A percentile compares a stretch with the other conserved stretches of the same genome.
These are phyloP conservation scores for Lagenorhynchus albirostris DNA, from an alignment of 2,113 vertebrate species.

Conservation along the genomic window DNA sequence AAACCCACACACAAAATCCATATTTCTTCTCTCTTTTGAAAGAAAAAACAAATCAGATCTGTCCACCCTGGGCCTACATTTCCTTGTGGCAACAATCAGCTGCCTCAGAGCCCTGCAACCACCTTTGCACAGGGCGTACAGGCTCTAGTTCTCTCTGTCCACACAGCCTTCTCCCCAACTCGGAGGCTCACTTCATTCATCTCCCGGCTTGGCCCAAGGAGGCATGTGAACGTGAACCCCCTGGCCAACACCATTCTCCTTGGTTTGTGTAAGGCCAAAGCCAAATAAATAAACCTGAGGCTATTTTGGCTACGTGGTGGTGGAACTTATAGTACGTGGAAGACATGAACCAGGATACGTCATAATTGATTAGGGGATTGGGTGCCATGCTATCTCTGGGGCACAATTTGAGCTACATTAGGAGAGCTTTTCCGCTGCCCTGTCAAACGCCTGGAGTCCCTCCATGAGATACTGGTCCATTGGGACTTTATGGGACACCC, in stretches of 20 bases:
- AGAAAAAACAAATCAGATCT: not conserved
- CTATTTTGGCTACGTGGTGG: not conserved
- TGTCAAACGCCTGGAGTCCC: not conserved
- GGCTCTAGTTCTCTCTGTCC: too few relatives aligned
- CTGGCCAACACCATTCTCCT: not conserved
- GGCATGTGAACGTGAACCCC: not conserved
- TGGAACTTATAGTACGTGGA: not conserved
- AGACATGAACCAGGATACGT: not conserved
- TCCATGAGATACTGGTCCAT: not conserved
- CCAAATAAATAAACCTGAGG: not conserved
- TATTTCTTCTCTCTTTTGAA: not conserved
- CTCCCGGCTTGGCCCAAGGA: not conserved
- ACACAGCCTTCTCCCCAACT: not conserved
- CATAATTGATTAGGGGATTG: not conserved
- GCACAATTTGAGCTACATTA: not conserved
- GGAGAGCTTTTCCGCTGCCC: not conserved
- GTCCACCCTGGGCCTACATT: not conserved
- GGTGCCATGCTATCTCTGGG: not conserved
- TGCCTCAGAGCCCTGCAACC: accelerated
- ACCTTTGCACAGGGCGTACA: not conserved
- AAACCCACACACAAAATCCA: not conserved
- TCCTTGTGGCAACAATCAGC: not conserved
- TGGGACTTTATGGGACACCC: not conserved
- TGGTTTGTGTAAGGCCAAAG: conserved; percentile 27
- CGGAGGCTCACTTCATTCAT: not conserved